These are phyloP conservation scores for Semicossyphus pulcher DNA, from an alignment of 2,113 vertebrate genomes.

Conservation along the genomic window DNA sequence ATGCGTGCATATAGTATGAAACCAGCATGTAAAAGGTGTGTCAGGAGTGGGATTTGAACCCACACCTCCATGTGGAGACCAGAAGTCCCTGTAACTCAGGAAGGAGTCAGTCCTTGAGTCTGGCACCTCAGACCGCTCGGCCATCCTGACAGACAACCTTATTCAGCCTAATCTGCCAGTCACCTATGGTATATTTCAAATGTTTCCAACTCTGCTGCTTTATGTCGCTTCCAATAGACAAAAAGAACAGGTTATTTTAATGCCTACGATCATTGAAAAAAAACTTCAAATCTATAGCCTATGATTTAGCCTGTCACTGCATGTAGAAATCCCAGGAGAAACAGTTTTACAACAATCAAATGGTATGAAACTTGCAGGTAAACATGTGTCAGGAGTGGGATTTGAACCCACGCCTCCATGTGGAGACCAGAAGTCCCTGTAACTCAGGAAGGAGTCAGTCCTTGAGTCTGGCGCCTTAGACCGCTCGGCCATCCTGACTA, in stretches of 20 bases:
- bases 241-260: no score
- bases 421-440: slow-evolving; percentile 86
- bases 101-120: slow-evolving; percentile 61
- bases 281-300: no score
- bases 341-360: no score
- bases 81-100: slow-evolving; percentile 12
- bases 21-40: no score
- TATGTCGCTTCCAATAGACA: no score
- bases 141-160: slow-evolving; percentile 77
- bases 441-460: neutral
- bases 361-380: neutral
- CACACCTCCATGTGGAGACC: slow-evolving; percentile 26
- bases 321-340: no score
- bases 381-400: slow-evolving; percentile 85
- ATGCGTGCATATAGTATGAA: no score
- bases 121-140: slow-evolving; percentile 77
- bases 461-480: slow-evolving; percentile 61
- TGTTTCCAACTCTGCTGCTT: no score
- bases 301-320: no score
- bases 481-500: slow-evolving; percentile 71
- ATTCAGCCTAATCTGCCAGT: no score
- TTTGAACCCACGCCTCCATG: slow-evolving; percentile 90
- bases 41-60: slow-evolving; percentile 43
- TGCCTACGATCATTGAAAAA: no score
- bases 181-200: no score